Evolutionary conservation across 2,113 vertebrate genomes (phyloP).

Genomic region (Perognathus longimembris): DNA sequence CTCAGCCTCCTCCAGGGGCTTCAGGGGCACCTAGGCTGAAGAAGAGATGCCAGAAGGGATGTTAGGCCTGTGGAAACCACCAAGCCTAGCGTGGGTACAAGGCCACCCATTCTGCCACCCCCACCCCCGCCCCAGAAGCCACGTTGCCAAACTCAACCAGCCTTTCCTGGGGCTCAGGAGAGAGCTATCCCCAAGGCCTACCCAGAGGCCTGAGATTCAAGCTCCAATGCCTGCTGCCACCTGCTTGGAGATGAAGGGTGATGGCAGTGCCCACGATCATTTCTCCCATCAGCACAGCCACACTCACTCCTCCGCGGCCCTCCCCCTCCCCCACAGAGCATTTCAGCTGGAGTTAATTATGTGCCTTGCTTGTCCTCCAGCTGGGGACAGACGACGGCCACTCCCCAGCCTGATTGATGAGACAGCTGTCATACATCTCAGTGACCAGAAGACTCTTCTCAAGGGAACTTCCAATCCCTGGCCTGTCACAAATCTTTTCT

Average conservation of each 20-base stretch:
- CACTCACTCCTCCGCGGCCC: neutral
- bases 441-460: neutral
- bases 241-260: neutral
- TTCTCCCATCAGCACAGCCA: fast-evolving
- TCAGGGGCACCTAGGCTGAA: neutral
- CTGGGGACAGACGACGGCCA: neutral
- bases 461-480: neutral
- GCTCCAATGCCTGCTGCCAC: neutral
- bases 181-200: neutral
- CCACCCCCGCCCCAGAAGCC: neutral
- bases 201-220: neutral
- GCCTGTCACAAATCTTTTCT: neutral
- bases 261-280: fast-evolving
- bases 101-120: neutral
- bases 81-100: neutral
- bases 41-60: neutral
- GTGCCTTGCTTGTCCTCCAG: neutral
- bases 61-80: neutral
- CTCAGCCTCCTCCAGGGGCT: neutral
- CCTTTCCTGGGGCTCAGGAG: neutral
- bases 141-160: neutral
- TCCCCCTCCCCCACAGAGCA: neutral
- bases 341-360: slow-evolving; percentile 9
- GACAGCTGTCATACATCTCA: neutral
- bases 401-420: neutral